Conservation (phyloP, 2,113 vertebrate genomes). For the Proteles cristata region DNA sequence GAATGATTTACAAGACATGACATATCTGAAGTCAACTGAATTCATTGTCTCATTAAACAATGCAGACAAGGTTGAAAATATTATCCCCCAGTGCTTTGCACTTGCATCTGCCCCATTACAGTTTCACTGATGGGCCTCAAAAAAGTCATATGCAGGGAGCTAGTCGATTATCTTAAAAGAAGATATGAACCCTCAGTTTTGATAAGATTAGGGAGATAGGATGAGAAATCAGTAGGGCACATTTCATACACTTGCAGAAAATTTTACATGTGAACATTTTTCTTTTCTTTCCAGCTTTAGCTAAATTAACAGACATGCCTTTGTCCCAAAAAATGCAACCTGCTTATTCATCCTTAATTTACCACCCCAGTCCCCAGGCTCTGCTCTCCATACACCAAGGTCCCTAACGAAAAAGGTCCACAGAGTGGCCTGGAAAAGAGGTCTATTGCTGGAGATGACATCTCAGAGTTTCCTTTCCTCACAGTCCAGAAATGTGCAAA, state of each 20-base stretch:
- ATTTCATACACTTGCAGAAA: not conserved
- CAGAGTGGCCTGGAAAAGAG: not conserved
- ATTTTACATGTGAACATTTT: slow-evolving; percentile 1
- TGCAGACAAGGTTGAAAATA: slow-evolving; percentile 56
- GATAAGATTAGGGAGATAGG: not conserved
- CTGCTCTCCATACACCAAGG: not conserved
- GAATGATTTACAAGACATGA: slow-evolving; percentile 72
- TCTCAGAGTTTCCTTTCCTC: not conserved
- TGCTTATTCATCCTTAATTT: not conserved
- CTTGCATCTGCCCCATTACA: slow-evolving; percentile 53
- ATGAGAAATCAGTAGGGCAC: not conserved
- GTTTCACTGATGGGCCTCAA: slow-evolving; percentile 58
- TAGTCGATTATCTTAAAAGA: slow-evolving; percentile 56
- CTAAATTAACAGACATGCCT: not conserved
- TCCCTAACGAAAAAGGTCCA: not conserved
- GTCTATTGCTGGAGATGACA: not conserved
- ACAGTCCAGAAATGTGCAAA: not conserved
- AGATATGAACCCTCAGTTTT: slow-evolving; percentile 37
- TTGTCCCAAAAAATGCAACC: not conserved
- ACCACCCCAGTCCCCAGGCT: not conserved
- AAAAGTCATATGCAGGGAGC: not conserved
- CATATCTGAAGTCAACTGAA: slow-evolving; percentile 70
- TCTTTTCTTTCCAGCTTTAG: not conserved
- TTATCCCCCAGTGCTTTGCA: slow-evolving; percentile 51
- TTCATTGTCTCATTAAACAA: slow-evolving; percentile 81